Evolutionary conservation across 2,113 vertebrate species (phyloP).

Genomic region (Leptobrachium ailaonicum): DNA sequence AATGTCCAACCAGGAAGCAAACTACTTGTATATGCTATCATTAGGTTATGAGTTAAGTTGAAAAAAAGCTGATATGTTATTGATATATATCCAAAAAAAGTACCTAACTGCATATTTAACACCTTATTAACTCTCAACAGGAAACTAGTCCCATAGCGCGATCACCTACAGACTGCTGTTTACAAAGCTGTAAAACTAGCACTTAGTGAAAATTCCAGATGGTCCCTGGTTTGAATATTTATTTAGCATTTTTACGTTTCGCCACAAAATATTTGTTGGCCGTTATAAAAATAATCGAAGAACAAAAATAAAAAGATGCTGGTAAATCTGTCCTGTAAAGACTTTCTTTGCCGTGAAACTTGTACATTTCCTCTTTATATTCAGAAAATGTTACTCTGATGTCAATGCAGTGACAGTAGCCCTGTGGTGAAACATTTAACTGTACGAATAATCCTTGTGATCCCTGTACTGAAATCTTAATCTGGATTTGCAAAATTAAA

Average conservation of each 20-base stretch:
- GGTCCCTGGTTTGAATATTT: constrained; percentile 28
- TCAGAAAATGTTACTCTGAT: constrained; percentile 24
- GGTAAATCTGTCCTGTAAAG: constrained; percentile 4
- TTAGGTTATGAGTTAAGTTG: constrained; percentile 25
- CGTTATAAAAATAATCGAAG: constrained; percentile 42
- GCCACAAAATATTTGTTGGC: constrained; percentile 42
- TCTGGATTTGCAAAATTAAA: constrained; percentile 4
- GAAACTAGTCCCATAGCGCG: constrained; percentile 24
- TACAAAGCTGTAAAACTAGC: constrained; percentile 43
- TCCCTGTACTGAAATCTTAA: constrained; percentile 14
- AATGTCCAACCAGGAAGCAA: neutral
- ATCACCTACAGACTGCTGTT: constrained; percentile 30
- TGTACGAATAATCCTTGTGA: constrained; percentile 23
- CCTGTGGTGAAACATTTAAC: too few relatives aligned
- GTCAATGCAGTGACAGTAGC: constrained; percentile 25
- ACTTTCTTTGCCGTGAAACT: neutral
- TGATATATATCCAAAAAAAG: constrained; percentile 10
- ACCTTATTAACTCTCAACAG: constrained; percentile 37
- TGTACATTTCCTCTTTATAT: constrained; percentile 21
- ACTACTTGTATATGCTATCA: constrained; percentile 16
- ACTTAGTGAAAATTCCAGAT: constrained; percentile 45
- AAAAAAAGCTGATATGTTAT: constrained; percentile 20
- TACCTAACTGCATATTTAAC: constrained; percentile 33
- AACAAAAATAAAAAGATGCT: constrained; percentile 34
- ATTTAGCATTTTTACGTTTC: constrained; percentile 35